Evolutionary conservation across 1,140 invertebrate genomes (phyloP).

Genomic region (Drosophila insularis): DNA sequence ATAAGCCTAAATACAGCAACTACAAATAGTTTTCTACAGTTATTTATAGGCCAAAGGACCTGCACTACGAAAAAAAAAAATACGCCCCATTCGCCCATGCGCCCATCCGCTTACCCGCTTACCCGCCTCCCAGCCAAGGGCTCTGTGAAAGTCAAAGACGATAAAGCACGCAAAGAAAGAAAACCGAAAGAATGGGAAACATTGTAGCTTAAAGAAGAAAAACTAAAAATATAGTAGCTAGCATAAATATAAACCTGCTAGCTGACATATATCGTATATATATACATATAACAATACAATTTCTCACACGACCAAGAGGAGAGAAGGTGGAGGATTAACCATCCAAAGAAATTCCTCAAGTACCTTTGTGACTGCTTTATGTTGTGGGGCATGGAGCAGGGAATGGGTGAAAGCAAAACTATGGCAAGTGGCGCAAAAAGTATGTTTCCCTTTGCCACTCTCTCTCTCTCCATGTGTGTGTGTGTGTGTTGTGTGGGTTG

Average conservation of each 20-base stretch:
- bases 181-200: conserved; percentile 2
- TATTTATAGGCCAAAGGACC: conserved; percentile 29
- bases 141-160: conserved; percentile 36
- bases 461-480: conserved; percentile 7
- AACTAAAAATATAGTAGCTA: conserved; percentile 30
- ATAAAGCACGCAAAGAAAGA: conserved; percentile 49
- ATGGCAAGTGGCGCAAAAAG: conserved; percentile 31
- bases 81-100: not conserved
- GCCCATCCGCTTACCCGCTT: not conserved
- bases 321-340: conserved; percentile 43
- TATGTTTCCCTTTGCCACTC: conserved; percentile 11
- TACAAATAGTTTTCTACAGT: conserved; percentile 23
- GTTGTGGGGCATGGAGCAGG: not conserved
- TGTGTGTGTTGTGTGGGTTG: conserved; percentile 20
- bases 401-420: conserved; percentile 6
- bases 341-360: conserved; percentile 67
- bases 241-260: conserved; percentile 36
- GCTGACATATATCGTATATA: conserved; percentile 23
- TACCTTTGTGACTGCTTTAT: conserved; percentile 53
- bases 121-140: not conserved
- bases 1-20: conserved; percentile 20
- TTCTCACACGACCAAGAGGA: conserved; percentile 37
- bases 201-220: conserved; percentile 9
- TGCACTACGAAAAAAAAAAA: not conserved
- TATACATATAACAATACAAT: conserved; percentile 48